Base-by-base conservation (phyloP, 2,888 invertebrate genomes). In the Nysson spinosus region DNA sequence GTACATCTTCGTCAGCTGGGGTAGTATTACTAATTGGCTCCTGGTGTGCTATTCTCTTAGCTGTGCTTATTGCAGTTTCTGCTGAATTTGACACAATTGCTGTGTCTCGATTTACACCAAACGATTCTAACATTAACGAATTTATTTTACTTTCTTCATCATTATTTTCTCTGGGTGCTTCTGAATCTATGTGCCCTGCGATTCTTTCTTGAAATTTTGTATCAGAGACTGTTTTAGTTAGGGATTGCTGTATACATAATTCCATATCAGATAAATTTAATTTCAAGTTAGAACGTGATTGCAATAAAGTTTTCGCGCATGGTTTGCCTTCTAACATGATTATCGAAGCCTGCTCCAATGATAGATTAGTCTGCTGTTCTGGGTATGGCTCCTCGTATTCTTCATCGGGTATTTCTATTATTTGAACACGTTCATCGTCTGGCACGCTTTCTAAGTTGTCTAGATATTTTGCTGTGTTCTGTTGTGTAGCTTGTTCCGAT, bases 391-490 rank as follows among this genome's bases (percentile, higher is more conserved):
- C 81, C 46, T 86, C 86, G 34, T 85, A 85, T 2, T 87, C 85
- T 37, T 86, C 85, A 54, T 82, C 84, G 2, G 81, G 75, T 46
- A 86, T 77, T 65, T 86, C 85, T 47, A 87, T 84, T 40, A 87
- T 87, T 46, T 87, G 87, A 12, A 86, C 86, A 5, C 87, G 79
- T 63, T 87, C 86, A 14, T 86, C 82, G n/a, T 87, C 87, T 0
- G 85, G 86, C 22, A 87, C 80, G 42, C 67, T 70, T 2, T 75
- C 68, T 3, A 84, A 55, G 28, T 64, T 57, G 7, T 73, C 61
- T 4, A 7, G 14, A 11, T 55, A 55, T 20, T 22, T 57, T 5
- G 11, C n/a, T 4, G 34, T 9, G 42, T 28, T 52, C 6, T 40
- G 28, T 6, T 69, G 61, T 12, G 4, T 11, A 7, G 46, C 17